Conservation (phyloP, 2,888 invertebrate species). For the Pachliopta kotzebuea region DNA sequence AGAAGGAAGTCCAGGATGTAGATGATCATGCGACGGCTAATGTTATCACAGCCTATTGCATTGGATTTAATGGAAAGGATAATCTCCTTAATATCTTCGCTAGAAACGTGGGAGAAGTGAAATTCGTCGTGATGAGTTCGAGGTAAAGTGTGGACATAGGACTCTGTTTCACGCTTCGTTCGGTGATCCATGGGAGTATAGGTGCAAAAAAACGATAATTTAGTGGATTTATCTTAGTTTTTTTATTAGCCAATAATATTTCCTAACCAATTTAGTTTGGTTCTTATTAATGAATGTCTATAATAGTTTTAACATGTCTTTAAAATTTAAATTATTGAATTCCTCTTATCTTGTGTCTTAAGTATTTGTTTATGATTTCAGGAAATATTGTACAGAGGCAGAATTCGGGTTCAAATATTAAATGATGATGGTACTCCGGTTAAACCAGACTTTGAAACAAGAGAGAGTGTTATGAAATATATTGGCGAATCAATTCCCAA, state of each 20-base stretch:
- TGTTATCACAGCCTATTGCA: too few relatives aligned
- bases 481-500: slow-evolving; percentile 94
- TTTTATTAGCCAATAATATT: neutral
- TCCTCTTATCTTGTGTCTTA: neutral
- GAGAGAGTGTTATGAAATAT: slow-evolving; percentile 89
- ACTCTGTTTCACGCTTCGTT: too few relatives aligned
- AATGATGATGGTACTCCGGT: slow-evolving; percentile 92
- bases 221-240: neutral
- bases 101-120: too few relatives aligned
- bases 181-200: too few relatives aligned
- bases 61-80: too few relatives aligned
- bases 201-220: too few relatives aligned
- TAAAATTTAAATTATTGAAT: neutral
- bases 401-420: slow-evolving; percentile 95
- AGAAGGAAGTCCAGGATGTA: too few relatives aligned
- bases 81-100: too few relatives aligned
- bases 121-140: too few relatives aligned
- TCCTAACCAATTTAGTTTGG: neutral
- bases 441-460: slow-evolving; percentile 85
- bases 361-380: slow-evolving; percentile 40
- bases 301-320: neutral
- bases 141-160: too few relatives aligned
- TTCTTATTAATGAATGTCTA: neutral
- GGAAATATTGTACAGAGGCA: slow-evolving; percentile 91
- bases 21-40: too few relatives aligned